Evolutionary conservation across 2,888 invertebrate species (phyloP).

Genomic region (Scaptomyza reducta): DNA sequence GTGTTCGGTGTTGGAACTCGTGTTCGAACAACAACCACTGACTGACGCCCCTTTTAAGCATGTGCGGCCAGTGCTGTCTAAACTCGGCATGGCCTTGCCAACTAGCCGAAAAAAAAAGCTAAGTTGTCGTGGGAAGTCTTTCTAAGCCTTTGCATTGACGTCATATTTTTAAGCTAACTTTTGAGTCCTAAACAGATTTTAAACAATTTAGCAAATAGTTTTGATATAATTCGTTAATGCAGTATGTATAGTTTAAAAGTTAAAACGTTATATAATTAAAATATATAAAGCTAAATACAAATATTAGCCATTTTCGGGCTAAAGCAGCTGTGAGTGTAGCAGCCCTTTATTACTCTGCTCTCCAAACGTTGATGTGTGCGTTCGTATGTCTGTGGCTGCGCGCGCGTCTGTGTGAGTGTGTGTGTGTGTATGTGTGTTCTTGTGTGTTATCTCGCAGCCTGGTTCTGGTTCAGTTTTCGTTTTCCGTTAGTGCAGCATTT

Average conservation of each 20-base stretch:
- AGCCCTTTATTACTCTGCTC: conserved; percentile 47
- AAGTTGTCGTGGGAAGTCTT: not conserved
- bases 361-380: conserved; percentile 27
- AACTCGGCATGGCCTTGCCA: conserved; percentile 19
- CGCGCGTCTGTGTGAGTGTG: conserved; percentile 2
- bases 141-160: not conserved
- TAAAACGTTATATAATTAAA: no score
- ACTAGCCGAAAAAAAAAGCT: conserved; percentile 25
- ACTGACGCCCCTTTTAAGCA: conserved; percentile 50
- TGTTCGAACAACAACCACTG: conserved; percentile 56
- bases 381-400: conserved; percentile 24
- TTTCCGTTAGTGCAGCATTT: conserved; percentile 70
- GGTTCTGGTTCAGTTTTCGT: conserved; percentile 68
- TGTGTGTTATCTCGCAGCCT: conserved; percentile 62
- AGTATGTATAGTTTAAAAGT: no score
- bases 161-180: not conserved
- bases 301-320: conserved; percentile 34
- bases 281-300: not conserved
- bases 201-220: not conserved
- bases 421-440: conserved; percentile 27
- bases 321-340: conserved; percentile 29
- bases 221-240: not conserved
- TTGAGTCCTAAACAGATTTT: not conserved
- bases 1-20: conserved; percentile 43
- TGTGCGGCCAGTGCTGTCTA: conserved; percentile 34